Base-by-base conservation (phyloP, 1,140 invertebrate genomes). In the Vanessa atalanta region DNA sequence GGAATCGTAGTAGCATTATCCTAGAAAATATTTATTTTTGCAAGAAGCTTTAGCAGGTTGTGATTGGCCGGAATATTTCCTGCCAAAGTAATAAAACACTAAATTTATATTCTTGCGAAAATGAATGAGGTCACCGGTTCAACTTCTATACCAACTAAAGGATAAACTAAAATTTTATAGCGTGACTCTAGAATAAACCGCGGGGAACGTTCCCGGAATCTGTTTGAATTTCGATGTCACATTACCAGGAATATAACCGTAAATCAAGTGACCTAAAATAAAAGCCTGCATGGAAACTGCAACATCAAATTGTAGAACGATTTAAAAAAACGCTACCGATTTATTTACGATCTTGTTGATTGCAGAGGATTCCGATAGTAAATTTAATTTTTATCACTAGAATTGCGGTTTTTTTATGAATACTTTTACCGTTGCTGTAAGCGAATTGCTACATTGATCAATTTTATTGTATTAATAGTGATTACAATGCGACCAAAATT, bases 261-360 rank as follows among this genome's bases (percentile, higher is more conserved):
- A 63, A 79, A 70, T 70, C 57, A 64, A 53, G 60, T 73, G 77
- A 73, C 73, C 76, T 75, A 72, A 72, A 74, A 72, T 15, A 77
- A 43, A 51, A 60, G 66, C 60, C 16, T 53, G 60, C 60, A 48
- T 37, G 26, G 47, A 72, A 60, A 67, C 31, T 73, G 57, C 37
- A 37, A 55, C 20, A 47, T 55, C 53, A 23, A 51, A 72, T 51
- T 64, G 48, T 53, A 72, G 4, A 65, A 64, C 16, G 37, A 65
- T 51, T 60, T 31, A 26, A 60, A 60, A 43, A 43, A 43, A 43
- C 37, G 53, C n/a, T 60, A 31, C 57, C 12, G 57, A 60, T 60
- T 60, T 26, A 31, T 60, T 31, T 60, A 31, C 23, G 23, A 31
- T 60, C 12, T 26, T 60, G 11, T 13, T 60, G 14, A 60, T 13